Conservation (phyloP, 2,797 vertebrate genomes). For the Spheniscus humboldti region DNA sequence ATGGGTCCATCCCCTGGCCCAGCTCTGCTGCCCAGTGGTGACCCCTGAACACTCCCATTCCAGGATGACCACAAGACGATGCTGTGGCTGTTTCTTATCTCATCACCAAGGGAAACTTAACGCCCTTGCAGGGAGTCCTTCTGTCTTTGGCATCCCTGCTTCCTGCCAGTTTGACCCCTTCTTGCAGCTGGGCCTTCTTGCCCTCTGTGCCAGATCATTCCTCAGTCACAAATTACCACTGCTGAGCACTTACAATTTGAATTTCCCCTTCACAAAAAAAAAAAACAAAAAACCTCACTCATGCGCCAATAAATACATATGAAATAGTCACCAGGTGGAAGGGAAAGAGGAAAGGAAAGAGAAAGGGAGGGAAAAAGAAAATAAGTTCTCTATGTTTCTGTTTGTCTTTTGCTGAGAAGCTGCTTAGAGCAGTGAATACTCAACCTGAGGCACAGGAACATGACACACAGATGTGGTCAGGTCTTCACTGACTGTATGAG, state of each 20-base stretch:
- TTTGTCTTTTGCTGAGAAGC: neutral
- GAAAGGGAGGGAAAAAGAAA: too few species aligned
- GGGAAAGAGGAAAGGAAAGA: neutral
- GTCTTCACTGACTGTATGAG: neutral
- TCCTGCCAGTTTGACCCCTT: neutral
- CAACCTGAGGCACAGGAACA: neutral
- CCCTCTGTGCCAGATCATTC: neutral
- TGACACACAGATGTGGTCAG: too few species aligned
- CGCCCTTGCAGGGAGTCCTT: neutral
- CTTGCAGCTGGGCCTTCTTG: neutral
- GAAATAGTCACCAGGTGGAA: neutral
- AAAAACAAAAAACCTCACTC: neutral
- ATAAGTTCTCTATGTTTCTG: neutral
- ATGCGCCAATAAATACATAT: neutral
- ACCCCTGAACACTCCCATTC: rapidly evolving
- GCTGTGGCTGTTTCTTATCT: neutral
- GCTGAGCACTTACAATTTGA: neutral
- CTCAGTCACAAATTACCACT: neutral
- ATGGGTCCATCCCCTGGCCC: neutral
- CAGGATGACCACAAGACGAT: neutral
- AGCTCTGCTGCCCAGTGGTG: neutral
- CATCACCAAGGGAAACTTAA: neutral
- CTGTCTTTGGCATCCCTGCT: neutral
- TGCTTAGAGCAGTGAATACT: neutral
- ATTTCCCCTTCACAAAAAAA: neutral